Percentiles rank a stretch among this genome's conserved stretches.
These are phyloP conservation scores for Pogonus chalceus DNA, from an alignment of 1,140 invertebrate genomes.

Conservation along the genomic window DNA sequence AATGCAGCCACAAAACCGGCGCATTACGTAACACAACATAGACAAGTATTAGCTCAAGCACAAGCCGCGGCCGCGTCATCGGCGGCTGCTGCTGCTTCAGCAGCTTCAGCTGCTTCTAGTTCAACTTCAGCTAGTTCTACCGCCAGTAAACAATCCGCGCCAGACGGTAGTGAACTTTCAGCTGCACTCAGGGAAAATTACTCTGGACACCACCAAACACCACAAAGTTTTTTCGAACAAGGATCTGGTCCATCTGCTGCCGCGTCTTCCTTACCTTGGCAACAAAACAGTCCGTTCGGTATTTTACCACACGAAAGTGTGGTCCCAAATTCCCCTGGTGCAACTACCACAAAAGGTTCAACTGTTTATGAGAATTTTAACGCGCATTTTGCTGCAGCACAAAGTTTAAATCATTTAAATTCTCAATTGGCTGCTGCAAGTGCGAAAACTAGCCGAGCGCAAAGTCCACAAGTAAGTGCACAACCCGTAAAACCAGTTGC, in stretches of 20 bases:
- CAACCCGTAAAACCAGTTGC: conserved; percentile 42
- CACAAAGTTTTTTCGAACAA: conserved; percentile 54
- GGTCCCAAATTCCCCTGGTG: conserved; percentile 52
- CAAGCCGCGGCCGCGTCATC: conserved; percentile 14
- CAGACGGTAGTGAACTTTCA: conserved; percentile 23
- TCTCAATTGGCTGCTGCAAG: conserved; percentile 43
- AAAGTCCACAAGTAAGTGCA: conserved; percentile 46
- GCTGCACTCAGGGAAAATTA: conserved; percentile 47
- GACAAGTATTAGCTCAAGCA: conserved; percentile 32
- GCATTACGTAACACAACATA: conserved; percentile 44
- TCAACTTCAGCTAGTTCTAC: conserved; percentile 39
- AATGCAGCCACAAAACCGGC: conserved; percentile 42
- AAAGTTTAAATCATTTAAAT: conserved; percentile 52
- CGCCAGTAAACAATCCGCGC: conserved; percentile 42
- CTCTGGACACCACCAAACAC: conserved; percentile 40
- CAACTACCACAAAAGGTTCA: conserved; percentile 39
- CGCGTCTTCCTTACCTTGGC: conserved; percentile 48
- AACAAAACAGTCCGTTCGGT: conserved; percentile 63
- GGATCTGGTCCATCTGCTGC: conserved; percentile 41
- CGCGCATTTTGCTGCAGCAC: conserved; percentile 51
- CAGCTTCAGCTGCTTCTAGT: conserved; percentile 43
- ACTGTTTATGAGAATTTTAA: conserved; percentile 55
- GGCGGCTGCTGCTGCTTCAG: conserved; percentile 32
- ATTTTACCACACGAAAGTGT: conserved; percentile 68
- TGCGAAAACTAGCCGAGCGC: conserved; percentile 38